Evolutionary conservation across 2,113 vertebrate genomes (phyloP).

Genomic region (Xenopus laevis): DNA sequence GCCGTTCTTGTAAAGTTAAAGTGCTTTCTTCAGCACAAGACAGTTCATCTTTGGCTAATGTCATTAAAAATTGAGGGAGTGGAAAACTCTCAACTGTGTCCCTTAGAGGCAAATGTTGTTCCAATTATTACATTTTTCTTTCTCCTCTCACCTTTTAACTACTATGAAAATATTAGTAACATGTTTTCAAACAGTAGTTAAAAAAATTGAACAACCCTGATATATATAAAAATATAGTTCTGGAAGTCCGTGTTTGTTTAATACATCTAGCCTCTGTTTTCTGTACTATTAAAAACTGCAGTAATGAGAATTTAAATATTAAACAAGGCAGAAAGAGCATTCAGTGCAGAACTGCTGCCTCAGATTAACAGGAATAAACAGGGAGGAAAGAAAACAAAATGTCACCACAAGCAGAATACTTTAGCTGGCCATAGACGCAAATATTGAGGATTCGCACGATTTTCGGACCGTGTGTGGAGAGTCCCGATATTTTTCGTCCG

Average conservation of each 20-base stretch:
- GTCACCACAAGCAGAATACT: too few relatives aligned
- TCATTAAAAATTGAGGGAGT: slow-evolving; percentile 54
- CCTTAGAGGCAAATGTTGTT: slow-evolving; percentile 55
- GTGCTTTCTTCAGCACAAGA: slow-evolving; percentile 34
- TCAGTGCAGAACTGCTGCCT: slow-evolving; percentile 19
- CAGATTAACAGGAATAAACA: slow-evolving; percentile 1
- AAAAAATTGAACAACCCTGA: too few relatives aligned
- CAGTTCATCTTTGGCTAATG: slow-evolving; percentile 35
- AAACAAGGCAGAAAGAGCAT: slow-evolving; percentile 8
- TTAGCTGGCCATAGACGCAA: too few relatives aligned
- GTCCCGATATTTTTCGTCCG: too few relatives aligned
- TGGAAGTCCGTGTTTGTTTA: too few relatives aligned
- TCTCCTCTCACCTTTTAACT: not conserved
- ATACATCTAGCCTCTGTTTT: not conserved
- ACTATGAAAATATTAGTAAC: too few relatives aligned
- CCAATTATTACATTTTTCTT: slow-evolving; percentile 48
- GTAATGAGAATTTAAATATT: slow-evolving; percentile 21
- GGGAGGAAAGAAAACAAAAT: not conserved
- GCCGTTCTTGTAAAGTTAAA: slow-evolving; percentile 14
- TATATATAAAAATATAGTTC: too few relatives aligned
- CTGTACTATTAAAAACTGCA: not conserved
- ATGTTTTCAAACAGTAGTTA: too few relatives aligned
- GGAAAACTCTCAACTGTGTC: slow-evolving; percentile 51
- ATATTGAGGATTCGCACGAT: too few relatives aligned
- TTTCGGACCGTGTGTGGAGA: too few relatives aligned